Percentiles rank a stretch among this genome's conserved stretches.
Conservation (phyloP, 2,797 vertebrate genomes). For the Acipenser transmontanus region DNA sequence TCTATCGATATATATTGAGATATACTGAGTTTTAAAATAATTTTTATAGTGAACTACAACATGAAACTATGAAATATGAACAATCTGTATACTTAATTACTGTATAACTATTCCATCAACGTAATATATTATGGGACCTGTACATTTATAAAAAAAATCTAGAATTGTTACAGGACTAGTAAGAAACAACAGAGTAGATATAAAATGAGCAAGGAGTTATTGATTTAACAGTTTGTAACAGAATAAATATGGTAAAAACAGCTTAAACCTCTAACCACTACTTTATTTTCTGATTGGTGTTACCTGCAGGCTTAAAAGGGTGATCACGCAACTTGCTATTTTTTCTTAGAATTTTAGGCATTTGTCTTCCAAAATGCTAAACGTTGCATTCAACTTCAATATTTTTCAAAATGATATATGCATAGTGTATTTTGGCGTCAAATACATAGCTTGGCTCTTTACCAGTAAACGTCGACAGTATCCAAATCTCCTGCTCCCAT, state of each 20-base stretch:
- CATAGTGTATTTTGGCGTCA: background rate
- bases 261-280: no score
- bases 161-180: no score
- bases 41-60: background rate
- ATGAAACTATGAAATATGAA: background rate
- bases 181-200: no score
- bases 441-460: constrained; percentile 32
- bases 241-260: no score
- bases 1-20: background rate
- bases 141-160: no score
- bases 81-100: constrained; percentile 1
- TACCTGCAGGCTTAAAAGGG: constrained; percentile 34
- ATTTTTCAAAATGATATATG: no score
- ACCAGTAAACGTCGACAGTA: constrained; percentile 89
- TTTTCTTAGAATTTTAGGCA: constrained; percentile 50
- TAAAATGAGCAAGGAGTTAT: no score
- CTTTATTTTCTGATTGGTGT: background rate
- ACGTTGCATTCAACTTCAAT: constrained; percentile 11
- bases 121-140: no score
- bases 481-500: constrained; percentile 80
- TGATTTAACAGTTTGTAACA: no score
- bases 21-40: background rate
- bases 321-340: constrained; percentile 33
- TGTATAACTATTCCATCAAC: constrained; percentile 7
- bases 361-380: constrained; percentile 50